Conservation (phyloP, 2,888 invertebrate genomes). For the Artemia sinica region DNA sequence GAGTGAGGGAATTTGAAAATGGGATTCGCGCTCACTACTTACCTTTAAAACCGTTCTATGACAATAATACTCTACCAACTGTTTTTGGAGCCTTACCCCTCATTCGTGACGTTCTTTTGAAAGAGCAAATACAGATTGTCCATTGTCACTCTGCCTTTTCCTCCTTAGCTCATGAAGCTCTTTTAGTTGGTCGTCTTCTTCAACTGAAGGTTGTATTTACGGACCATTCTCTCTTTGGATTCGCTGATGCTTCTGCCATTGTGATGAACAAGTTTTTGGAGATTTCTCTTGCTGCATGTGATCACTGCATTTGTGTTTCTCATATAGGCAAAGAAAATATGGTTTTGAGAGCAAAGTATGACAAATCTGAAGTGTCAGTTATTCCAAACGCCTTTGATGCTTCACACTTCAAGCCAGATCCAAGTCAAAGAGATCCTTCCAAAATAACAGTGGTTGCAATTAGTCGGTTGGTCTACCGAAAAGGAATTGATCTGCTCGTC, state of each 20-base stretch:
- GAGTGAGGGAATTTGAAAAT: constrained; percentile 74
- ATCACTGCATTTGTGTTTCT: constrained; percentile 96
- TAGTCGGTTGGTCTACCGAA: constrained; percentile 85
- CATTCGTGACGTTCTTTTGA: constrained; percentile 68
- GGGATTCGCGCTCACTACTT: constrained; percentile 96
- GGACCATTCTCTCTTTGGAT: constrained; percentile 88
- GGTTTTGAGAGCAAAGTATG: constrained; percentile 70
- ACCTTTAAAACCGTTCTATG: constrained; percentile 83
- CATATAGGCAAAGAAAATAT: constrained; percentile 92
- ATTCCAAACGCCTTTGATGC: constrained; percentile 98
- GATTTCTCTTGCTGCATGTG: constrained; percentile 73
- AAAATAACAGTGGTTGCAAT: constrained; percentile 59
- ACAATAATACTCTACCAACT: constrained; percentile 84
- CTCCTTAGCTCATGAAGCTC: constrained; percentile 86
- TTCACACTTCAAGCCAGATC: constrained; percentile 69
- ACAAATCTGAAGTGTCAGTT: constrained; percentile 69
- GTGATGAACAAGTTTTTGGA: constrained; percentile 90
- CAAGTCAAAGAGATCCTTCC: constrained; percentile 31
- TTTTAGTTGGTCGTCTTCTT: constrained; percentile 76
- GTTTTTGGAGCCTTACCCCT: constrained; percentile 82
- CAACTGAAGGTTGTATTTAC: constrained; percentile 86
- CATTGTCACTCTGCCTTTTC: constrained; percentile 99
- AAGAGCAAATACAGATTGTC: constrained; percentile 78
- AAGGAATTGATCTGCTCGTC: constrained; percentile 90
- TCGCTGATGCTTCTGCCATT: constrained; percentile 93